Conservation (phyloP, 1,140 invertebrate species). For the Lineus longissimus region DNA sequence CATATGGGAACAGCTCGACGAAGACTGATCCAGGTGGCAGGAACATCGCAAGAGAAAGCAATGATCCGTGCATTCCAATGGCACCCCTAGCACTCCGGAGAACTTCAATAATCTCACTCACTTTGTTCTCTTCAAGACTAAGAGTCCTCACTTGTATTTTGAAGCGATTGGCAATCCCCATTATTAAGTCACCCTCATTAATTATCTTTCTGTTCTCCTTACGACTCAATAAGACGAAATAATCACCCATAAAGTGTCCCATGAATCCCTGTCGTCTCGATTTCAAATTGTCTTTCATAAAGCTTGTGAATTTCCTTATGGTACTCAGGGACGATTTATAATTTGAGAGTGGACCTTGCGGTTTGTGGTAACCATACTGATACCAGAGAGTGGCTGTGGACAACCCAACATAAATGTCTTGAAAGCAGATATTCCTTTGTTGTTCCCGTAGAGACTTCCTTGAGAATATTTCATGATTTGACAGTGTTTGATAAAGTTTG, state of each 20-base stretch:
- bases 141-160: slow-evolving; percentile 39
- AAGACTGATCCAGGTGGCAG: slow-evolving; percentile 89
- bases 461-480: slow-evolving; percentile 22
- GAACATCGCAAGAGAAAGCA: slow-evolving; percentile 87
- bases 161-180: slow-evolving; percentile 30
- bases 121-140: slow-evolving; percentile 38
- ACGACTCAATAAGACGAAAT: slow-evolving; percentile 48
- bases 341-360: slow-evolving; percentile 51
- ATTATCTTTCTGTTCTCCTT: slow-evolving; percentile 55
- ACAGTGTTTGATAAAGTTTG: slow-evolving; percentile 36
- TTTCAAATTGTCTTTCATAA: slow-evolving; percentile 22
- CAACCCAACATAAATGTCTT: slow-evolving; percentile 48
- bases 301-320: slow-evolving; percentile 28
- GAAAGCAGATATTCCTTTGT: slow-evolving; percentile 50
- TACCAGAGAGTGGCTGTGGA: slow-evolving; percentile 54
- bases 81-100: slow-evolving; percentile 61
- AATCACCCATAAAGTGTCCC: background rate
- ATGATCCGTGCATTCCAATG: slow-evolving; percentile 95
- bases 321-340: slow-evolving; percentile 18
- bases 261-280: background rate
- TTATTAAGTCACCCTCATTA: slow-evolving; percentile 53
- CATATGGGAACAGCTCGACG: slow-evolving; percentile 80
- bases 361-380: slow-evolving; percentile 57
- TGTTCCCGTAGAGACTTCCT: slow-evolving; percentile 14
- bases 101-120: slow-evolving; percentile 45